Base-by-base conservation (phyloP, 1,140 invertebrate genomes). In the Bombus confusus region DNA sequence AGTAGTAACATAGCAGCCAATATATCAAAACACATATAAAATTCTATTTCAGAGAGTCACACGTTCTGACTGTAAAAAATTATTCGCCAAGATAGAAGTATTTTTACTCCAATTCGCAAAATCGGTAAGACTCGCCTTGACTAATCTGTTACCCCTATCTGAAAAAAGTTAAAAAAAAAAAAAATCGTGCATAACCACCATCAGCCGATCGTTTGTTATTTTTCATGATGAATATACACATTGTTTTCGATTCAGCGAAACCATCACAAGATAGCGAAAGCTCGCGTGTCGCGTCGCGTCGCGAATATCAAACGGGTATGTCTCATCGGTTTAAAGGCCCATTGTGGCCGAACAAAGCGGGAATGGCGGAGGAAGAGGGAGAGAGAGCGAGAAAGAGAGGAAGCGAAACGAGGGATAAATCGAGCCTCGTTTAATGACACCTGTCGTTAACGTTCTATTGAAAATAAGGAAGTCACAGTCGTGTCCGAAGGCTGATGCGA, bases 371-470 rank as follows among this genome's bases (percentile, higher is more conserved):
- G 34, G 10, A 39, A 25, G 25, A 66, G 28, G 22, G 18, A 52
- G 47, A 52, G 47, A 22, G 47, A 52, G 47, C 47, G 15, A 8
- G 47, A 52, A 22, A 37, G 52, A 77, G 47, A 34, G 5, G 43
- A 64, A 41, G 59, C 41, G 39, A 41, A 66, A 66, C 77, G 39
- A 68, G 31, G 31, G 77, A 79, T 79, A 68, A 62, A 79, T 66
- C 59, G 62, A 68, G 77, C 39, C 12, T 64, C 68, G 47, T 72
- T 69, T 76, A 80, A 80, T 39, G 68, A 57, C 79, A 80, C 47
- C 79, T 80, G 68, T 79, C 37, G 39, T 79, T 66, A 66, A 72
- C 47, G 43, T 52, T 31, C 47, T 31, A 80, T 80, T 76, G 66
- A 72, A 72, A 80, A 80, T 68, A 34, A 52, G 66, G 43, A 69